Conservation (phyloP, 2,888 invertebrate genomes). For the Metalampra italica region DNA sequence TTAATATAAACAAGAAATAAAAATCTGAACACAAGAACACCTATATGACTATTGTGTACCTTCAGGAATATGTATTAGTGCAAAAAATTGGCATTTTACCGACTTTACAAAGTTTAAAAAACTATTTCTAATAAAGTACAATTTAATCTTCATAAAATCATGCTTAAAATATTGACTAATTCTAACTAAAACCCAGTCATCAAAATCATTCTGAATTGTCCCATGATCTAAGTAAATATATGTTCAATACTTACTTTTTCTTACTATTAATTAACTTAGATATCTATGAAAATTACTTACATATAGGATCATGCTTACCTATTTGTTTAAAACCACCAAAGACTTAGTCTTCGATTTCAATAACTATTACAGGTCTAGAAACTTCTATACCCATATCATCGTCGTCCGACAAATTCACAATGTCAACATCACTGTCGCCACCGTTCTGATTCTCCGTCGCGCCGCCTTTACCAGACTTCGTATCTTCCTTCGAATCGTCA, state of each 20-base stretch:
- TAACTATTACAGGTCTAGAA: not conserved
- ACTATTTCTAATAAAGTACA: too few species aligned
- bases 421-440: constrained; percentile 10
- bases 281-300: not conserved
- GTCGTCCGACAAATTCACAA: constrained; percentile 3
- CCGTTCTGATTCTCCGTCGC: constrained; percentile 6
- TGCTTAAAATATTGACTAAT: not conserved
- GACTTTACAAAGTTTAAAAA: too few species aligned
- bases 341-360: not conserved
- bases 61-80: too few species aligned
- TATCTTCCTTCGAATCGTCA: not conserved
- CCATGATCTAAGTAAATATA: too few species aligned
- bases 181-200: not conserved
- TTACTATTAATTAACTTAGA: too few species aligned
- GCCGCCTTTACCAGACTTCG: not conserved
- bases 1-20: too few species aligned
- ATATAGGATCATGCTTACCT: too few species aligned
- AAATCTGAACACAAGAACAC: too few species aligned
- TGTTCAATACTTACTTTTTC: too few species aligned
- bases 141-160: too few species aligned
- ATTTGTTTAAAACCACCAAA: not conserved
- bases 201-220: not conserved
- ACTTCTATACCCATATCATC: constrained; percentile 2
- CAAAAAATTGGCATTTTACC: too few species aligned
- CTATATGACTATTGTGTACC: too few species aligned